Evolutionary conservation across 2,113 vertebrate species (phyloP), one percentile per base, ranked within the genome.

Genomic region (Leucosticte australis): DNA sequence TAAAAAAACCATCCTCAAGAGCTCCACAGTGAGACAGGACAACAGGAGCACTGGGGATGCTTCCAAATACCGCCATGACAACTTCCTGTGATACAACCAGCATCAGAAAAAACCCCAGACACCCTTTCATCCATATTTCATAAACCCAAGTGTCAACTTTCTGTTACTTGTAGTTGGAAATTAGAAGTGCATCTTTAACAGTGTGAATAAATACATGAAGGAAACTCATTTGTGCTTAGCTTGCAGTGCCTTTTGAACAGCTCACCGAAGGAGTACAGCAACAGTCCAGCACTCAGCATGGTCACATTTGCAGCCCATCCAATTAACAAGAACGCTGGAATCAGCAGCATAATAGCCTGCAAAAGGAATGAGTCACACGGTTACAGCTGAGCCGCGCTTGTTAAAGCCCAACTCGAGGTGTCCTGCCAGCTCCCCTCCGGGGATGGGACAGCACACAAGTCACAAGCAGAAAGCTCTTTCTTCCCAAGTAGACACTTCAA

Each of bases 181-280:
- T 42, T 10, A 35, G 30, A 83, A 60, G 13, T 42, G 31, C 30
- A 11, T 69, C 14, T 41, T 56, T 35, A 71, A 63, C 6, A 2
- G 20, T 10, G 18, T 70, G 39, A 74, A 53, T 27, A 77, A 91
- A 78, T 8, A n/a, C 2, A 9, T 6, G 23, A 59, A 71, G 56
- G 42, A n/a, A 68, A 75, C 28, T 23, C 6, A 21, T 14, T 39
- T 53, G 62, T 73, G 59, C 63, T 65, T 49, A 37, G 70, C 35
- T 56, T 26, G 44, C 60, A 56, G 22, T 3, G 56, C 56, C 16
- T 31, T 67, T 50, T 53, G 87, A 94, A 31, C 5, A 63, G 62
- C 98, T 99, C 97, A 99, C 99, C 99, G 8, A 99, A 99, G 7
- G 99, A 98, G 94, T 99, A 99, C 5, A 99, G 96, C 55, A 98